Evolutionary conservation across 2,797 vertebrate species (phyloP), one percentile per base, ranked within the genome.

Genomic region (Coregonus suidteri): DNA sequence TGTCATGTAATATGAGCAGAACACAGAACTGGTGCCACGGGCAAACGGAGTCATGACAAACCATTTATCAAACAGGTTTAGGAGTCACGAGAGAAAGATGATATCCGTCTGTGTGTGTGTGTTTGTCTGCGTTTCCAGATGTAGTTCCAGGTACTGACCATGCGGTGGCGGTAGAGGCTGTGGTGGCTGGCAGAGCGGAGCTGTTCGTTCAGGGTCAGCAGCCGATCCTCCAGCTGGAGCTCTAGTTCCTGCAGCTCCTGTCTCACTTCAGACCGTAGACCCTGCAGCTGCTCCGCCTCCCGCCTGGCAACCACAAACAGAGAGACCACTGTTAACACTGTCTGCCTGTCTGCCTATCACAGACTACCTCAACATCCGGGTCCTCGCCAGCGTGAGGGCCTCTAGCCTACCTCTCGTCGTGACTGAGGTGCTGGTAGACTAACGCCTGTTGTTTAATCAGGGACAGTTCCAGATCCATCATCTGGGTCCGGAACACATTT

Each of bases 161-260:
- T 56, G 3, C 92, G 93, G 65, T 93, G 91, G 71, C 89, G 93
- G 88, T 93, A 96, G 73, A 94, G 84, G 0, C 90, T 90, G 67
- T 90, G 87, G 66, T 78, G 79, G 25, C 89, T 92, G 77, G 88
- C 75, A 2, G 83, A 83, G 1, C 94, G 92, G 37, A 96, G 88
- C 81, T 95, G 96, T 53, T 96, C 95, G 34, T 95, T 95, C 62
- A 96, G 91, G 35, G 89, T 84, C 47, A 95, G 91, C 0, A 98
- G 90, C 18, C 95, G 93, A 11, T 99, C 97, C 67, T 99, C 97
- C 88, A 99, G 78, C 93, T 98, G 97, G 79, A 97, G 92, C 83
- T 99, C 98, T 84, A 99, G 80, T 79, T 98, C 96, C 90, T 98
- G 96, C 0, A 99, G 94, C 83, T 99, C 97, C 88, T 97, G 94